phyloP scores from a whole-genome alignment of 2,797 vertebrate genomes.

The Pagetopsis macropterus region DNA sequence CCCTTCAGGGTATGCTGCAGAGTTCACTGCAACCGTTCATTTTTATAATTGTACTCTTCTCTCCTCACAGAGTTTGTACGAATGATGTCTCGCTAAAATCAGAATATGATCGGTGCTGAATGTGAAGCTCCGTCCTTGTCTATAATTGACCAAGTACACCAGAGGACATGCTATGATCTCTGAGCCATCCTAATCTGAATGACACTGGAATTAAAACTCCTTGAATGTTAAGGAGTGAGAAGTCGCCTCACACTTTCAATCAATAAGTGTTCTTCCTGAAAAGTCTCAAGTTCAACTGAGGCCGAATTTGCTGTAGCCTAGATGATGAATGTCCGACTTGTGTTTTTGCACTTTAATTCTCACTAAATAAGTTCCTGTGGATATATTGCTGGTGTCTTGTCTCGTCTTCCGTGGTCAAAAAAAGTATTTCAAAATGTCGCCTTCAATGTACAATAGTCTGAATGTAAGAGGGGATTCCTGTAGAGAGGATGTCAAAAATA shows the following conservation, averaged over 20 bases:
- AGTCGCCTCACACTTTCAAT: constrained; percentile 64
- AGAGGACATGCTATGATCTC: constrained; percentile 59
- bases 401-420: constrained; percentile 48
- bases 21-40: neutral
- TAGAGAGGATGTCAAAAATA: constrained; percentile 41
- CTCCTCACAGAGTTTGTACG: constrained; percentile 91
- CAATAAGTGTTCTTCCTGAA: constrained; percentile 76
- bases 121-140: constrained; percentile 65
- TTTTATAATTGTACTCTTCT: constrained; percentile 29
- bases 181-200: constrained; percentile 76
- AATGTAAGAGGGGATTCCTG: constrained; percentile 29
- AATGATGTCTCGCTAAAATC: constrained; percentile 95
- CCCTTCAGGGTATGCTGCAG: neutral
- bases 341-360: constrained; percentile 77
- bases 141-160: constrained; percentile 51
- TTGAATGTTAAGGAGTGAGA: constrained; percentile 65
- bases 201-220: constrained; percentile 79
- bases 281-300: constrained; percentile 66
- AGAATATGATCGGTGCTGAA: constrained; percentile 53
- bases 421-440: constrained; percentile 45
- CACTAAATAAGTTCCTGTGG: constrained; percentile 65
- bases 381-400: constrained; percentile 56
- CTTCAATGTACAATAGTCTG: constrained; percentile 44
- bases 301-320: constrained; percentile 76
- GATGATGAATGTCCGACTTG: constrained; percentile 71